Evolutionary conservation across 2,888 invertebrate genomes (phyloP), one percentile per base, ranked within the genome.

Genomic region (Cheilosia scutellata): DNA sequence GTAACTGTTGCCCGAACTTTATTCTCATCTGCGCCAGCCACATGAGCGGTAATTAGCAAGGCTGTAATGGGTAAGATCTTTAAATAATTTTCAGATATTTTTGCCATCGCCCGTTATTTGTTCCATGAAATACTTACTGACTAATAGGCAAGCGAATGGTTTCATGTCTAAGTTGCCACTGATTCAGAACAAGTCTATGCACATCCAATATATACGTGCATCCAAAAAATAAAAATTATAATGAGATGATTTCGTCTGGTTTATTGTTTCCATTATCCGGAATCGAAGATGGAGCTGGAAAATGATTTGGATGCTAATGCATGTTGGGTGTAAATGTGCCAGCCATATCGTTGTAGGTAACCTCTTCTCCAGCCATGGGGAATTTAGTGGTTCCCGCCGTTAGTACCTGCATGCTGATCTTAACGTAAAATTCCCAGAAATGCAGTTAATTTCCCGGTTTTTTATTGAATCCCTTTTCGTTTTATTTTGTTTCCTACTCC

Each of bases 81-180:
- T 47, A 70, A 40, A n/a, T 40, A 47, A 40, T 27, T 16, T 9
- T 62, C 25, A 40, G 7, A 13, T 42, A 13, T 42, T 42, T 37
- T 13, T 20, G 40, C 20, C 3, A 62, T 16, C 20, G n/a, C 5
- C 2, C n/a, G 47, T 40, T 53, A 6, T 66, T 44, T 31, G 13
- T 16, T 42, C 3, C 11, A n/a, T 5, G 13, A 16, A 42, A 31
- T 71, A 75, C 76, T 76, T 66, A 76, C 76, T 51, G 42, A 42
- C 27, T 66, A 76, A 51, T 16, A 76, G 49, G 29, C 66, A 66
- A 57, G 66, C 27, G 51, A 51, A 57, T 60, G 76, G 58, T 66
- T 37, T 76, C 76, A 76, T 76, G 76, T 42, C 76, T 66, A 31
- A 11, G 40, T 42, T 51, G 4, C 40, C 49, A 66, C 76, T 76